phyloP scores from a whole-genome alignment of 1,140 invertebrate genomes.

The Bombus difficillimus region DNA sequence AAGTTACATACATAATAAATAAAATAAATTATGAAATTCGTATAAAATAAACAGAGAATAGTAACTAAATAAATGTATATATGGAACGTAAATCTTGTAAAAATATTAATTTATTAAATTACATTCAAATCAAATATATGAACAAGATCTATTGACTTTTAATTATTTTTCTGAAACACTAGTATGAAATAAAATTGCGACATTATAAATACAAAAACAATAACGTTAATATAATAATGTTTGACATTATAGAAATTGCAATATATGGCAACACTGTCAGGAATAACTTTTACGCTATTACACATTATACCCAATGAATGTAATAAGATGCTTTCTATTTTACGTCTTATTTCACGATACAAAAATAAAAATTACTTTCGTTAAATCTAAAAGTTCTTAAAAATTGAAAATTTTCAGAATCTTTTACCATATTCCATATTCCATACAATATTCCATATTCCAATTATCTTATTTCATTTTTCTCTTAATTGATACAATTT shows the following conservation, averaged over 20 bases:
- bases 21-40: background rate
- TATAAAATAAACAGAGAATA: background rate
- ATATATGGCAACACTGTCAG: slow-evolving; percentile 15
- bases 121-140: background rate
- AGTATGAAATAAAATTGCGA: background rate
- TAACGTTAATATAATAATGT: background rate
- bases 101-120: background rate
- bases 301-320: background rate
- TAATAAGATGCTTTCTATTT: slow-evolving; percentile 28
- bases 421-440: background rate
- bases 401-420: background rate
- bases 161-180: background rate
- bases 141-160: background rate
- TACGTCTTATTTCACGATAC: background rate
- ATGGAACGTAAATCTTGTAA: background rate
- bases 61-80: background rate
- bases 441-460: no score
- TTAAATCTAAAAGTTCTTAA: background rate
- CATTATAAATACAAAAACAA: background rate
- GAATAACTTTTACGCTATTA: background rate
- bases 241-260: background rate
- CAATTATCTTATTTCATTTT: background rate
- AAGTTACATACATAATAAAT: background rate
- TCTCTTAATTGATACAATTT: background rate
- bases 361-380: background rate